Percentiles rank a stretch among this genome's conserved stretches.
phyloP scores from a whole-genome alignment of 2,888 invertebrate genomes.

The Cryptophagus acutangulus region DNA sequence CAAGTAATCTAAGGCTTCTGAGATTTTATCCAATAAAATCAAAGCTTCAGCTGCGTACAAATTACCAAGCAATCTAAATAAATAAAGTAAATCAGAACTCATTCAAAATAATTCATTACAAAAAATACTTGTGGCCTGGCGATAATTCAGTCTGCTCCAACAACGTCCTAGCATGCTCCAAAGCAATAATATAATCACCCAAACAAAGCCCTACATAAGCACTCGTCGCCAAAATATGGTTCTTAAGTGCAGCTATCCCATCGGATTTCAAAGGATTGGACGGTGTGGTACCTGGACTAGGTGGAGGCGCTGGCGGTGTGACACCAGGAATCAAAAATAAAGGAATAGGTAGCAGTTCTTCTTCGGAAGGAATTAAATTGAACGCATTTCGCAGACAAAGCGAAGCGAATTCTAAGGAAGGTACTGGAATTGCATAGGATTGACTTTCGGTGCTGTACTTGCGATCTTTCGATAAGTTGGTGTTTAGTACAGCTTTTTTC shows the following conservation, averaged over 20 bases:
- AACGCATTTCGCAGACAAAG: slow-evolving; percentile 83
- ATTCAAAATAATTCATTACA: slow-evolving; percentile 7
- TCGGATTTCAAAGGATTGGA: slow-evolving; percentile 60
- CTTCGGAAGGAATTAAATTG: slow-evolving; percentile 58
- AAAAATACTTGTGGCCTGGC: slow-evolving; percentile 64
- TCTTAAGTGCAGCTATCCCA: slow-evolving; percentile 57
- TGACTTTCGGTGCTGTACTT: slow-evolving; percentile 60
- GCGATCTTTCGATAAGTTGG: slow-evolving; percentile 52
- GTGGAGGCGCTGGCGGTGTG: slow-evolving; percentile 42
- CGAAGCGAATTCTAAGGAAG: slow-evolving; percentile 85
- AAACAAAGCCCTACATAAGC: slow-evolving; percentile 81
- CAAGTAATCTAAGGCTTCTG: slow-evolving; percentile 79
- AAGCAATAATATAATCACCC: slow-evolving; percentile 75
- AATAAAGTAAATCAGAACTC: neutral
- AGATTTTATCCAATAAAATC: slow-evolving; percentile 73
- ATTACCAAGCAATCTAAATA: slow-evolving; percentile 69
- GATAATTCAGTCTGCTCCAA: slow-evolving; percentile 67
- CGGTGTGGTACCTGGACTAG: slow-evolving; percentile 51
- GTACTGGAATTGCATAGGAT: slow-evolving; percentile 79
- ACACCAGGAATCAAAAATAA: slow-evolving; percentile 43
- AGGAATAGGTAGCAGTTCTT: slow-evolving; percentile 45
- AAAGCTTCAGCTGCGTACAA: slow-evolving; percentile 87
- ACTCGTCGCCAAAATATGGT: slow-evolving; percentile 69
- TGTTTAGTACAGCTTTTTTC: slow-evolving; percentile 58
- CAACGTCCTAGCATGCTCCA: slow-evolving; percentile 72